Conservation (phyloP, 2,113 vertebrate genomes). For the Sorex fumeus region DNA sequence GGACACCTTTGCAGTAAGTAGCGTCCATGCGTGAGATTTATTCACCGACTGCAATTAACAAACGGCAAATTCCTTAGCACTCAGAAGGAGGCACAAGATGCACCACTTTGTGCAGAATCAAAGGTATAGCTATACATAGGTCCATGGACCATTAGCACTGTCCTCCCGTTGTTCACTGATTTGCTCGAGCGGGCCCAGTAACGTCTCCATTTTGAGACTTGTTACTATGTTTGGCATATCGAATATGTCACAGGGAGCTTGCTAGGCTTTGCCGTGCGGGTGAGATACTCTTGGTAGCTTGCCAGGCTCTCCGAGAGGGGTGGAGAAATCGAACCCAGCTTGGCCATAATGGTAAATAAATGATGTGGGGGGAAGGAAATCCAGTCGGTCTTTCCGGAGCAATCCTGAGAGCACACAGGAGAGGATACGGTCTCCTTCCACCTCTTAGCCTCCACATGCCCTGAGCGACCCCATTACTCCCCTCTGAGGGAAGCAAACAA, state of each 20-base stretch:
- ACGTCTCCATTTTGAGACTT: too few species aligned
- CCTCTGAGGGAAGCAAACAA: constrained; percentile 1
- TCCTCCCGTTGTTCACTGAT: too few species aligned
- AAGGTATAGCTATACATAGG: neutral
- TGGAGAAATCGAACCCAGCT: too few species aligned
- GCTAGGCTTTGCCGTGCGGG: too few species aligned
- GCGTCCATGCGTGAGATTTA: neutral
- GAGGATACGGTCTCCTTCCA: neutral
- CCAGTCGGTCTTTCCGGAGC: neutral
- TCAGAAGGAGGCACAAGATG: too few species aligned
- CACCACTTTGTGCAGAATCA: too few species aligned
- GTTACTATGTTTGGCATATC: too few species aligned
- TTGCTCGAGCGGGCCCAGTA: too few species aligned
- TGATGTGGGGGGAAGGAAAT: neutral
- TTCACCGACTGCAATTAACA: neutral
- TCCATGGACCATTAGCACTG: neutral
- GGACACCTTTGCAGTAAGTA: neutral
- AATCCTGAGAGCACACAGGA: neutral
- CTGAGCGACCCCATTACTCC: neutral
- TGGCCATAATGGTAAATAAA: neutral
- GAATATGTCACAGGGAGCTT: too few species aligned
- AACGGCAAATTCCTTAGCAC: neutral
- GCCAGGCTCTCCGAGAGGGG: too few species aligned
- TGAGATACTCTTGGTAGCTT: too few species aligned
- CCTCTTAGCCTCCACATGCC: neutral